Conservation (phyloP, 2,113 vertebrate genomes). For the Mungos mungo region DNA sequence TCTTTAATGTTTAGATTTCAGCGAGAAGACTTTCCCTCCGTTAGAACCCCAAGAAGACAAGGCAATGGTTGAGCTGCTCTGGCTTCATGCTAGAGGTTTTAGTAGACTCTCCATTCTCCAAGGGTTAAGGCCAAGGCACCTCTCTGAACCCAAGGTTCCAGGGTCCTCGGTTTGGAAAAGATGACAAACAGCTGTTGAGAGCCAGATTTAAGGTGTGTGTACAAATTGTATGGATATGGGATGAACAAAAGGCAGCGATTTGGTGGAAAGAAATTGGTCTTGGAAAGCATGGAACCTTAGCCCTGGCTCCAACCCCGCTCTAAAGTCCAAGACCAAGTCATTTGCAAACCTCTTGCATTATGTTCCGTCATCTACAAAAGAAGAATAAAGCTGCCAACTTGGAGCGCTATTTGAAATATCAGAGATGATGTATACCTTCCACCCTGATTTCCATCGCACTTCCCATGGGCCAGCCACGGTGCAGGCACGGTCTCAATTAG, state of each 20-base stretch:
- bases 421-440: background rate
- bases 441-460: background rate
- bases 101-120: background rate
- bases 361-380: background rate
- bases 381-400: too few species aligned
- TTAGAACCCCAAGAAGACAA: background rate
- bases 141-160: background rate
- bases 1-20: background rate
- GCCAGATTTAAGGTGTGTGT: background rate
- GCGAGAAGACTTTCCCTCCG: background rate
- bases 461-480: rapidly evolving
- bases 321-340: background rate
- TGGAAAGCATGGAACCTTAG: background rate
- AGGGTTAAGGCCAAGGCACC: too few species aligned
- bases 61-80: background rate
- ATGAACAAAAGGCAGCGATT: background rate
- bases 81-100: background rate
- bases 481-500: too few species aligned
- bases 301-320: background rate
- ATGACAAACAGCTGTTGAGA: background rate
- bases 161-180: background rate
- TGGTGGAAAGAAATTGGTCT: background rate
- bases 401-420: background rate
- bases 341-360: background rate
- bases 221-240: rapidly evolving